Base-by-base conservation (phyloP, 2,888 invertebrate genomes). In the Blastobasis adustella region DNA sequence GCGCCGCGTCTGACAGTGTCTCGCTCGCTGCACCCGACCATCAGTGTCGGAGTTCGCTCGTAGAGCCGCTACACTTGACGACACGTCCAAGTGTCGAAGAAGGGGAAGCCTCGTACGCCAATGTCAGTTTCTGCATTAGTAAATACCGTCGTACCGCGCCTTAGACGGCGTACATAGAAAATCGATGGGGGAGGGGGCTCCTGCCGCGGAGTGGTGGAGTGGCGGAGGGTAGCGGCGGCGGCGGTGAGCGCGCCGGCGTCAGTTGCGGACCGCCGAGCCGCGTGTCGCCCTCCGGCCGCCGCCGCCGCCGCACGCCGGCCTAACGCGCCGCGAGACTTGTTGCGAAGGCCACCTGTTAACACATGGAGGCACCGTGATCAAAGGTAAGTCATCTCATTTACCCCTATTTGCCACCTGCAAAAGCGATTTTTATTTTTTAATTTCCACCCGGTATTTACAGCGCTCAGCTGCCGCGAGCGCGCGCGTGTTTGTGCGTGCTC, bases 311-410 rank as follows among this genome's bases (percentile, higher is more conserved):
- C 70, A 63, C 69, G 65, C 65, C 56, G 66, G 71, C 65, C 66
- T 23, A 70, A 73, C 70, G 63, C 69, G 65, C 65, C 57, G 66
- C 72, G 65, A 66, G 77, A 85, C 85, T 82, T 85, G 84, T 86
- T 86, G 86, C 81, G 63, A 78, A 68, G 71, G 67, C 77, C 84
- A 85, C 83, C 85, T 85, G 82, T 82, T 82, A 80, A 79, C 83
- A 69, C 71, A 84, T 83, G 85, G 82, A 73, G 72, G 69, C 70
- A 63, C 72, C 77, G 72, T 80, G 73, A 75, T 64, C 62, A 64
- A 78, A 82, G 85, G 85, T 85, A 66, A 80, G 80, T 69, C 23
- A 23, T 61, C 49, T n/a, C 39, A n/a, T 45, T 7, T 10, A 36
- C 56, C 54, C 23, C 47, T 51, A 42, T 42, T 8, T 9, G 53